Evolutionary conservation across 1,140 invertebrate genomes (phyloP).

Genomic region (Drosophila arawakana): DNA sequence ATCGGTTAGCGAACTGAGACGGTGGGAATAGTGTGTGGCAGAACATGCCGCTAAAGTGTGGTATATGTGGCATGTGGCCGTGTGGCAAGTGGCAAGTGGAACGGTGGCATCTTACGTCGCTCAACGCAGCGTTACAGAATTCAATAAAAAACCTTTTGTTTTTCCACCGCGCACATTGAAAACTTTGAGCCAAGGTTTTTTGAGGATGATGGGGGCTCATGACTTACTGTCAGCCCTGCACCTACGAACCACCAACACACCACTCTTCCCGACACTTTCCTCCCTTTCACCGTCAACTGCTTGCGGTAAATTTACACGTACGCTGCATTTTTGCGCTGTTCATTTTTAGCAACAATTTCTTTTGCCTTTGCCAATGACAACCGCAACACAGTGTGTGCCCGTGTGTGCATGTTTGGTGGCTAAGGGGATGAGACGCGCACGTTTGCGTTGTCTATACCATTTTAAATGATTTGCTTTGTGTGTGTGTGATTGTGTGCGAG

Average conservation of each 20-base stretch:
- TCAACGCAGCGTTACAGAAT: conserved; percentile 71
- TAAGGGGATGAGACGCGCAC: conserved; percentile 14
- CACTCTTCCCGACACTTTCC: too few relatives aligned
- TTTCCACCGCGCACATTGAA: conserved; percentile 68
- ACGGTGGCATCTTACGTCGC: conserved; percentile 24
- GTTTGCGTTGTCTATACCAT: conserved; percentile 65
- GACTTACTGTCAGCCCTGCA: conserved; percentile 54
- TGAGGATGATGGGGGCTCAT: conserved; percentile 58
- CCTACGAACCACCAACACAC: not conserved
- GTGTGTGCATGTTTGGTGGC: conserved; percentile 6
- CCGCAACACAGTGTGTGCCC: not conserved
- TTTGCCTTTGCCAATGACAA: conserved; percentile 23
- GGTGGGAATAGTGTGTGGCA: not conserved
- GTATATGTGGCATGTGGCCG: conserved; percentile 29
- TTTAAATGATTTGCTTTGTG: conserved; percentile 69
- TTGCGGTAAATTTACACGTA: conserved; percentile 81
- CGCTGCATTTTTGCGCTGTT: conserved; percentile 69
- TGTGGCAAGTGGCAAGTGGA: conserved; percentile 1
- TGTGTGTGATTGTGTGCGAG: conserved; percentile 9
- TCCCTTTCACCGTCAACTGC: conserved; percentile 30
- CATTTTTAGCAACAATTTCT: conserved; percentile 70
- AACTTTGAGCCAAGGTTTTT: conserved; percentile 77
- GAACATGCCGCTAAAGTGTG: conserved; percentile 49
- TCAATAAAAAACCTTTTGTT: conserved; percentile 82
- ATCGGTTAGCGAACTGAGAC: not conserved